phyloP scores from a whole-genome alignment of 64 coral and sea anemone species.

The Porites australiensis region DNA sequence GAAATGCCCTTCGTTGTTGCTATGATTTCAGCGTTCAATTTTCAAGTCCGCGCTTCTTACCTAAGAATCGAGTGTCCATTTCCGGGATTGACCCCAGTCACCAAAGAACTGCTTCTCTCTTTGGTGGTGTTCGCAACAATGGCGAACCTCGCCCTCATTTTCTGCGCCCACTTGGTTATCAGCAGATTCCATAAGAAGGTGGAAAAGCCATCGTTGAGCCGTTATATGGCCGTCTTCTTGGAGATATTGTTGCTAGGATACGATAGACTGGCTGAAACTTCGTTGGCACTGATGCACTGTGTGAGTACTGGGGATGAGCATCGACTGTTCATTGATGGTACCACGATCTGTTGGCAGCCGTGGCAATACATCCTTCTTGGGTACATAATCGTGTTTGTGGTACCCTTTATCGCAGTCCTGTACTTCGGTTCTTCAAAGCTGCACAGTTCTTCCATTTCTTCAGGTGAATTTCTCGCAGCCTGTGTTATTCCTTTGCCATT shows the following conservation, averaged over 20 bases:
- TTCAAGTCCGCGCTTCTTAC: constrained; percentile 9
- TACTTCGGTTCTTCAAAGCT: no score
- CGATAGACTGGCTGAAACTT: no score
- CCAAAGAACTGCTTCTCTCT: constrained; percentile 36
- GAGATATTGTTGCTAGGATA: constrained; percentile 50
- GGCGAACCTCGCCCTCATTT: not conserved
- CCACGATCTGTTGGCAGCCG: constrained; percentile 58
- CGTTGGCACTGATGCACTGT: constrained; percentile 64
- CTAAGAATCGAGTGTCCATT: constrained; percentile 73
- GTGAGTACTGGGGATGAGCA: not conserved
- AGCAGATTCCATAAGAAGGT: no score
- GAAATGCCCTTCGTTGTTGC: not conserved
- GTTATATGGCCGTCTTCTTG: constrained; percentile 69
- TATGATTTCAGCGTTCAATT: not conserved
- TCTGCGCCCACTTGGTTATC: no score
- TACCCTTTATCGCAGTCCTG: no score
- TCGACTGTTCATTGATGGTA: constrained; percentile 30
- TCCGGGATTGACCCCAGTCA: constrained; percentile 37
- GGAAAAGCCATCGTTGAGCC: not conserved
- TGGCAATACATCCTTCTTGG: constrained; percentile 74
- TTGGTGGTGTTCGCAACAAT: constrained; percentile 46
- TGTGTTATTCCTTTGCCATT: no score
- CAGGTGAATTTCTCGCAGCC: not conserved
- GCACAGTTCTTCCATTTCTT: not conserved
- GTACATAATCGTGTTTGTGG: constrained; percentile 52